These are phyloP conservation scores for Syndactyla subalaris DNA, from an alignment of 2,797 vertebrate genomes.

Conservation along the genomic window DNA sequence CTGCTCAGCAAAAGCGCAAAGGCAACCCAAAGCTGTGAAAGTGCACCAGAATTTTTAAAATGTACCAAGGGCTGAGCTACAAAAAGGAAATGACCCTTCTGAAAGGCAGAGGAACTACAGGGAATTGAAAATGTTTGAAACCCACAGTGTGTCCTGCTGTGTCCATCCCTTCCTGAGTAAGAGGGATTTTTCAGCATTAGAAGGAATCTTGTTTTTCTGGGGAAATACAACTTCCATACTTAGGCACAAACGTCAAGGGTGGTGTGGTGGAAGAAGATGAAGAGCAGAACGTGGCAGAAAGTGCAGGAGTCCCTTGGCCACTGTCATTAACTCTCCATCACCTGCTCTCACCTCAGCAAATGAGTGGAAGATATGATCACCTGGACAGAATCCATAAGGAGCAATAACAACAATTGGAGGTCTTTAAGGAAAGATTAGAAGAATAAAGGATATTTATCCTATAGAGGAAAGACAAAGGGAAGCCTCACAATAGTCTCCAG, in stretches of 20 bases:
- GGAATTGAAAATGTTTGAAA: not conserved
- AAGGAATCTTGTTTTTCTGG: not conserved
- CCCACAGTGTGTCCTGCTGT: not conserved
- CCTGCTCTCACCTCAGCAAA: not conserved
- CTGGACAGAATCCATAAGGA: not conserved
- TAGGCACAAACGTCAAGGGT: not conserved
- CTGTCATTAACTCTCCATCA: not conserved
- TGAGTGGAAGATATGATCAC: not conserved
- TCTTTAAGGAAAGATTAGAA: not conserved
- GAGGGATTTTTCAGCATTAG: not conserved
- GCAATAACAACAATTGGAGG: not conserved
- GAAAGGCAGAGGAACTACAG: rapidly evolving
- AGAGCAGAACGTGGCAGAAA: rapidly evolving
- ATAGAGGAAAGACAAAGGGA: not conserved
- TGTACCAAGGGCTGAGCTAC: not conserved
- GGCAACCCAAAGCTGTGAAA: not conserved
- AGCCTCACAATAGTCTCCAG: not conserved
- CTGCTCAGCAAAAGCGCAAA: not conserved
- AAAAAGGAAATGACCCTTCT: rapidly evolving
- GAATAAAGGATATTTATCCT: not conserved
- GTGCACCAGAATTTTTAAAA: not conserved
- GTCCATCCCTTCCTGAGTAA: not conserved
- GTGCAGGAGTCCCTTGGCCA: not conserved
- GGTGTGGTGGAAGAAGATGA: not conserved
- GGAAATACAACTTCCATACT: not conserved